Evolutionary conservation across 2,113 vertebrate genomes (phyloP).

Genomic region (Eurypyga helias): DNA sequence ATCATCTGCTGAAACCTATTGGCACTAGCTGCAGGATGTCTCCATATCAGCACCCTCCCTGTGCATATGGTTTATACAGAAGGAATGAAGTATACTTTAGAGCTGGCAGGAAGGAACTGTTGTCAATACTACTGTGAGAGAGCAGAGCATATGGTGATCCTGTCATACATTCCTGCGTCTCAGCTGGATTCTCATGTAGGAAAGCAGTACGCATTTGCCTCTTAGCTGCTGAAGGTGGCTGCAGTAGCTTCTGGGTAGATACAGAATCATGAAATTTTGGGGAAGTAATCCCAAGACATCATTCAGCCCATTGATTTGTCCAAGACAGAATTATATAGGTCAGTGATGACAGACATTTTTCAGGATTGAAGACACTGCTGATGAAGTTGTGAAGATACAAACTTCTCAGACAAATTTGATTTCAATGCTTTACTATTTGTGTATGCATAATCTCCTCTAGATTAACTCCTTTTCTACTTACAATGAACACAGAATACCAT

Average conservation of each 20-base stretch:
- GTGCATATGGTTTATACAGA: background rate
- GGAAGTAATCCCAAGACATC: background rate
- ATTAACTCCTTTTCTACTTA: background rate
- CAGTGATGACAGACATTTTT: background rate
- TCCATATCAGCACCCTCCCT: background rate
- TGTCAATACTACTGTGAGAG: constrained; percentile 14
- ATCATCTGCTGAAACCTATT: background rate
- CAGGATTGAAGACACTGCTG: background rate
- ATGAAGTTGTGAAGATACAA: background rate
- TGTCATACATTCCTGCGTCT: constrained; percentile 29
- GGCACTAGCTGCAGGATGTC: background rate
- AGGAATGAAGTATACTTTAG: background rate
- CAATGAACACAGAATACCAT: background rate
- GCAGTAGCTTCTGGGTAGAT: background rate
- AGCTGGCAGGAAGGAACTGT: constrained; percentile 35
- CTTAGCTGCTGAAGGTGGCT: constrained; percentile 39
- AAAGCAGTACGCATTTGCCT: constrained; percentile 14
- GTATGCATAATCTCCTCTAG: background rate
- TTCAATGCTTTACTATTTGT: background rate
- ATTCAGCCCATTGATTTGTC: background rate
- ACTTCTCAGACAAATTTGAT: background rate
- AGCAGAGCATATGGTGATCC: constrained; percentile 38
- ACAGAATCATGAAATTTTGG: background rate
- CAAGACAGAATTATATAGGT: background rate
- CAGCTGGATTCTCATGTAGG: background rate